Conservation (phyloP, 2,888 invertebrate species). For the Scrobipalpa atriplicella region DNA sequence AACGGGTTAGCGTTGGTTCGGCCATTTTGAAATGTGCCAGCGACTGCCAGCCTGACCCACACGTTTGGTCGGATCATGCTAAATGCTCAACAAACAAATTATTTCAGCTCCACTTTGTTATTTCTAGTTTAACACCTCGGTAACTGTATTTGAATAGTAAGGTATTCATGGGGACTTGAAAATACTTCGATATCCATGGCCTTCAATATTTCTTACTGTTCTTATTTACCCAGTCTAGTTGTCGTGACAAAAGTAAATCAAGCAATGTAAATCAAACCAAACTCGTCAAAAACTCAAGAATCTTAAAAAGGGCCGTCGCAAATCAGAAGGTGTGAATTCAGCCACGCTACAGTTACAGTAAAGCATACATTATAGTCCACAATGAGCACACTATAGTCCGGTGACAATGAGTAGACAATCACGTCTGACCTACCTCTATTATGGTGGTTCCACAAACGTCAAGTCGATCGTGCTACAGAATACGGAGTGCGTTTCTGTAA, state of each 20-base stretch:
- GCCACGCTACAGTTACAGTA: slow-evolving; percentile 34
- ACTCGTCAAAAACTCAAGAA: neutral
- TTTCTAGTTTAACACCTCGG: slow-evolving; percentile 51
- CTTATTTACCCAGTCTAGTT: too few species aligned
- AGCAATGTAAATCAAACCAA: too few species aligned
- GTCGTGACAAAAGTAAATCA: too few species aligned
- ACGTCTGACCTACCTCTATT: slow-evolving; percentile 42
- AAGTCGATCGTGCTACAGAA: slow-evolving; percentile 27
- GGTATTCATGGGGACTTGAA: neutral
- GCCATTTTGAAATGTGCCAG: slow-evolving; percentile 9
- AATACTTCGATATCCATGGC: neutral
- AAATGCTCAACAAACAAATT: slow-evolving; percentile 57
- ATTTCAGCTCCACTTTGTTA: slow-evolving; percentile 50
- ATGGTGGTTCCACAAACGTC: slow-evolving; percentile 29
- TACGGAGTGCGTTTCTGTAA: slow-evolving; percentile 19
- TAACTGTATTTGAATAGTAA: slow-evolving; percentile 30
- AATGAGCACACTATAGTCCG: slow-evolving; percentile 6
- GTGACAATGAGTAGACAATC: slow-evolving; percentile 36
- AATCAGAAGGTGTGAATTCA: slow-evolving; percentile 47
- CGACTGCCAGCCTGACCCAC: slow-evolving; percentile 52
- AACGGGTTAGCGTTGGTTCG: neutral
- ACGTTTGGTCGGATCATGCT: slow-evolving; percentile 37
- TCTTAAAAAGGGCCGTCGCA: slow-evolving; percentile 29
- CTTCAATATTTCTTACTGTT: too few species aligned
- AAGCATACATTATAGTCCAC: slow-evolving; percentile 36